These are phyloP conservation scores for Belonocnema kinseyi DNA, from an alignment of 1,140 invertebrate species.

Conservation along the genomic window DNA sequence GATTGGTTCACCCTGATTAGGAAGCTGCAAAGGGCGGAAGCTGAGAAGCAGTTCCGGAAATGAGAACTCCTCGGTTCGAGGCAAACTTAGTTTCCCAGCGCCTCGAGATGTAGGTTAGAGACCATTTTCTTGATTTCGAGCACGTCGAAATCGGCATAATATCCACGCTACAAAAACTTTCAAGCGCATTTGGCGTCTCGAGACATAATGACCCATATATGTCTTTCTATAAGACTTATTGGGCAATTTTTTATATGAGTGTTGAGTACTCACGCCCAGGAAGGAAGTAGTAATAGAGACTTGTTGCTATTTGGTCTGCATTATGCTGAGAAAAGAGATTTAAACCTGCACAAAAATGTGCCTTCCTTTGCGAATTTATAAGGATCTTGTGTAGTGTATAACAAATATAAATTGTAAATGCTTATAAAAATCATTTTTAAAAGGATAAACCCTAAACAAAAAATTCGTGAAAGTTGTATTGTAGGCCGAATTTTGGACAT, in stretches of 20 bases:
- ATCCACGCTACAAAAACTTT: conserved; percentile 44
- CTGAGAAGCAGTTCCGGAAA: conserved; percentile 71
- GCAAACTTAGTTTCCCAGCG: conserved; percentile 64
- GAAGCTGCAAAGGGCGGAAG: conserved; percentile 65
- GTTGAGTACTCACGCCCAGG: background rate
- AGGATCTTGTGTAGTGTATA: too few relatives aligned
- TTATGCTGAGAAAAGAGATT: background rate
- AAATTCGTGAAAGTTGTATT: too few relatives aligned
- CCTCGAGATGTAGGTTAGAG: conserved; percentile 54
- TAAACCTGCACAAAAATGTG: background rate
- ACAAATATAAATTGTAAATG: too few relatives aligned
- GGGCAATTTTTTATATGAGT: conserved; percentile 31
- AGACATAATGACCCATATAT: conserved; percentile 36
- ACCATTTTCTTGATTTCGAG: conserved; percentile 46
- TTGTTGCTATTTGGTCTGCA: background rate
- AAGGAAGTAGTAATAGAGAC: background rate
- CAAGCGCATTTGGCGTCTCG: conserved; percentile 28
- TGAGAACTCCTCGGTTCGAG: conserved; percentile 65
- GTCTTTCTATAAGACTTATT: conserved; percentile 30
- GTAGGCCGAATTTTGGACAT: too few relatives aligned
- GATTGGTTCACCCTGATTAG: conserved; percentile 47
- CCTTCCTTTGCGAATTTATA: too few relatives aligned
- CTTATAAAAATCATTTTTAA: too few relatives aligned
- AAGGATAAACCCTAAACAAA: too few relatives aligned
- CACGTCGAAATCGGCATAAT: conserved; percentile 48